These are phyloP conservation scores for Fabriciana adippe DNA, from an alignment of 2,888 invertebrate genomes.

Conservation along the genomic window DNA sequence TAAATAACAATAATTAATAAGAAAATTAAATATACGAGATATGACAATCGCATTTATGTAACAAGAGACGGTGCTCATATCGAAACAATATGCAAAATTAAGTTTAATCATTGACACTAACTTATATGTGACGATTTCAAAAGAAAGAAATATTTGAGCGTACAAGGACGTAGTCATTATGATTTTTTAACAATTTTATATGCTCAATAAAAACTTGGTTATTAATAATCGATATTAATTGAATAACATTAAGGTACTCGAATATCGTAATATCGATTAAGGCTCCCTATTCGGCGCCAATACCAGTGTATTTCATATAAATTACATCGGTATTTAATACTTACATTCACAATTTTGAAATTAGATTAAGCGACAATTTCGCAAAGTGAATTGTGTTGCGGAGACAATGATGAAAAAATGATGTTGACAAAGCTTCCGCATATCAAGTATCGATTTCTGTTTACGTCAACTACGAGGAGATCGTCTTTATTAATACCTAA, in stretches of 20 bases:
- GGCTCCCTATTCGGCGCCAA: constrained; percentile 21
- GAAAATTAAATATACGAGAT: not conserved
- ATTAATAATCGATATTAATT: constrained; percentile 32
- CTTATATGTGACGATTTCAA: constrained; percentile 28
- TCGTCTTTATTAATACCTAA: too few relatives aligned
- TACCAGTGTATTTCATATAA: constrained; percentile 19
- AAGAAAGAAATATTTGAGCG: constrained; percentile 25
- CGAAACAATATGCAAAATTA: constrained; percentile 15
- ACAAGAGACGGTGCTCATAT: constrained; percentile 5
- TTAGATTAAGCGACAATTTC: constrained; percentile 30
- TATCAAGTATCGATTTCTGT: not conserved
- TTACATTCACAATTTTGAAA: constrained; percentile 29
- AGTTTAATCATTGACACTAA: constrained; percentile 19
- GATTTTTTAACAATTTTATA: constrained; percentile 28
- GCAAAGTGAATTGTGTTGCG: constrained; percentile 15
- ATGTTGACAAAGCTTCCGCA: not conserved
- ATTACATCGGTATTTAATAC: constrained; percentile 23
- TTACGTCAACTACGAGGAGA: too few relatives aligned
- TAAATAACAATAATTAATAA: not conserved
- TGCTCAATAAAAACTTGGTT: constrained; percentile 28
- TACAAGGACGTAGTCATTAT: constrained; percentile 27
- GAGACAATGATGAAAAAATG: constrained; percentile 4
- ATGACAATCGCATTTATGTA: constrained; percentile 11
- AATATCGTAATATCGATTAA: constrained; percentile 29
- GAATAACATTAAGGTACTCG: constrained; percentile 19